A percentile compares a stretch with the other conserved stretches of the same genome.
These are phyloP conservation scores for Ormia ochracea DNA, from an alignment of 2,888 invertebrate genomes.

Conservation along the genomic window DNA sequence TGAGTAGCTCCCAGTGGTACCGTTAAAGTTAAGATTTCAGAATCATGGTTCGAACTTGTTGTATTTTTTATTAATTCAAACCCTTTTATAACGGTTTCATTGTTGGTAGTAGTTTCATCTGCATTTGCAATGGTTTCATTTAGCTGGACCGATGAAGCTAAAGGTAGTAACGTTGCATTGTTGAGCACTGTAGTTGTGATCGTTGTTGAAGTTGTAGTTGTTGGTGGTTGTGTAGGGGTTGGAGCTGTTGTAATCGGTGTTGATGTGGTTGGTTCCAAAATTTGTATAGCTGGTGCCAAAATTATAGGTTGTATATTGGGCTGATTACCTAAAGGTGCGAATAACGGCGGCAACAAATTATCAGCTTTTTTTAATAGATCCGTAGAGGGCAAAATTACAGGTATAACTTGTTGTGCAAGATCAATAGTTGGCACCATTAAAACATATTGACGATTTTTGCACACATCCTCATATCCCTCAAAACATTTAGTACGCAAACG, in stretches of 20 bases:
- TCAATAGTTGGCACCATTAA: constrained; percentile 71
- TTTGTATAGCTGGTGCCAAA: constrained; percentile 59
- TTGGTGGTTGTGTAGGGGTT: constrained; percentile 60
- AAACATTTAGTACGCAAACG: constrained; percentile 82
- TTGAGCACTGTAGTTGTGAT: constrained; percentile 60
- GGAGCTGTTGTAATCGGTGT: constrained; percentile 61
- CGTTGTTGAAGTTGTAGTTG: constrained; percentile 61
- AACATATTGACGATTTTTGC: constrained; percentile 64
- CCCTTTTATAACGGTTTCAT: constrained; percentile 33
- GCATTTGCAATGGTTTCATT: neutral
- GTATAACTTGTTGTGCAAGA: constrained; percentile 70
- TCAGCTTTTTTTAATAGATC: constrained; percentile 68
- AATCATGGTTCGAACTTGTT: neutral
- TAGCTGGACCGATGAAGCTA: neutral
- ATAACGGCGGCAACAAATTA: constrained; percentile 71
- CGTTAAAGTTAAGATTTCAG: neutral
- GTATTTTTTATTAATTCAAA: neutral
- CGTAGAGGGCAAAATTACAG: constrained; percentile 72
- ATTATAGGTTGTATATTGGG: constrained; percentile 68
- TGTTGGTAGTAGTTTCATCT: constrained; percentile 47
- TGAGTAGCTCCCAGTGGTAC: constrained; percentile 7
- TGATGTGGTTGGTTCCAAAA: constrained; percentile 62
- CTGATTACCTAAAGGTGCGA: constrained; percentile 68
- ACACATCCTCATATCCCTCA: constrained; percentile 75
- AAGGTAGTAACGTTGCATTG: constrained; percentile 54